These are phyloP conservation scores for Euura saliciscinereae DNA, from an alignment of 1,140 invertebrate species.

Conservation along the genomic window DNA sequence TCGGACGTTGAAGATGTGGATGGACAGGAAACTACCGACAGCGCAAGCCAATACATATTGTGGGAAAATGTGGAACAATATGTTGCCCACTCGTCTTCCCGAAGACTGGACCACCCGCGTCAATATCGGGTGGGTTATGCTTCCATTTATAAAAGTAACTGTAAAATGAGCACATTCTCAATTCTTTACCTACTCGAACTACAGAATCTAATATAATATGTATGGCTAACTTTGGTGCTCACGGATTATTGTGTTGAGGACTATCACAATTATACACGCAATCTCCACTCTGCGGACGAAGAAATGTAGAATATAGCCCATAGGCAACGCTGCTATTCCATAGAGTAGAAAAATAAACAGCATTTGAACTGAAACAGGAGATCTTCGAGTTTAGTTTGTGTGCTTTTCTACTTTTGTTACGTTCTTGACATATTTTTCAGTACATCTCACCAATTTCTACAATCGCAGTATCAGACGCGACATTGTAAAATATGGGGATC, in stretches of 20 bases:
- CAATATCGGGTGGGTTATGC: conserved; percentile 28
- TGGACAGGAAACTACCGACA: conserved; percentile 31
- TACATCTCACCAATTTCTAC: neutral
- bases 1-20: conserved; percentile 30
- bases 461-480: neutral
- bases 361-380: conserved; percentile 22
- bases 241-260: conserved; percentile 28
- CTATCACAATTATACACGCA: conserved; percentile 25
- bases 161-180: too few relatives aligned
- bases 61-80: conserved; percentile 29
- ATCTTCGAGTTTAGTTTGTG: neutral
- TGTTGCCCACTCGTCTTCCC: conserved; percentile 20
- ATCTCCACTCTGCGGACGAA: conserved; percentile 21
- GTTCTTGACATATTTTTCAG: neutral
- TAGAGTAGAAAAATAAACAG: conserved; percentile 27
- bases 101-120: conserved; percentile 14
- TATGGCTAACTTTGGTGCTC: neutral
- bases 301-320: conserved; percentile 34
- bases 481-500: conserved; percentile 7
- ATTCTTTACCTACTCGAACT: too few relatives aligned
- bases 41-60: conserved; percentile 30
- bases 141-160: conserved; percentile 23
- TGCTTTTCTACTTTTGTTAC: neutral
- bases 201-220: too few relatives aligned
- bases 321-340: conserved; percentile 27